These are phyloP conservation scores for Hypolimnas misippus DNA, from an alignment of 2,888 invertebrate species.

Conservation along the genomic window DNA sequence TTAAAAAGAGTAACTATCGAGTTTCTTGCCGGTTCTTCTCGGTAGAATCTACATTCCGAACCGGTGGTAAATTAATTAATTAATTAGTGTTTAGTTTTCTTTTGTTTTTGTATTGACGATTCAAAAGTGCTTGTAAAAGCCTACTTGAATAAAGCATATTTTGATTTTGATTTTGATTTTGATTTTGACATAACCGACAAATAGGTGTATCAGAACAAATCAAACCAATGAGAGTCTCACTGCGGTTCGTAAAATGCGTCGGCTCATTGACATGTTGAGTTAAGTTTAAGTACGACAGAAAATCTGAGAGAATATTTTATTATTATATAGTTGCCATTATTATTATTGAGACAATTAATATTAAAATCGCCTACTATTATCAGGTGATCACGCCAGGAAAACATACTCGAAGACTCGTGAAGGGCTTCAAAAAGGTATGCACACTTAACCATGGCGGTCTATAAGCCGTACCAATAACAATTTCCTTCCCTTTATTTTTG, in stretches of 20 bases:
- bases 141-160: too few species aligned
- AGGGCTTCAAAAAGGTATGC: not conserved
- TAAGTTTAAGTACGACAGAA: not conserved
- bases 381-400: too few species aligned
- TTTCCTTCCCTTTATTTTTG: conserved; percentile 9
- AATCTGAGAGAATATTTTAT: not conserved
- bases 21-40: too few species aligned
- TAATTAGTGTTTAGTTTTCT: too few species aligned
- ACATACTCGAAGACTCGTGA: not conserved
- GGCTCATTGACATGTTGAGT: conserved; percentile 15
- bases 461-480: conserved; percentile 28
- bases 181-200: not conserved
- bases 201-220: not conserved
- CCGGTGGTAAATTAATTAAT: too few species aligned
- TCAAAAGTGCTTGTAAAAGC: too few species aligned
- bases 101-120: too few species aligned
- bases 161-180: too few species aligned
- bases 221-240: not conserved
- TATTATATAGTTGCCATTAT: not conserved
- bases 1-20: too few species aligned
- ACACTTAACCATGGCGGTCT: conserved; percentile 21
- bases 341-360: conserved; percentile 2
- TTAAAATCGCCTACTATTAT: too few species aligned
- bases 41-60: too few species aligned
- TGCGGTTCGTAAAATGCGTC: too few species aligned